phyloP scores from a whole-genome alignment of 1,140 invertebrate species.

The Conus ventricosus region DNA sequence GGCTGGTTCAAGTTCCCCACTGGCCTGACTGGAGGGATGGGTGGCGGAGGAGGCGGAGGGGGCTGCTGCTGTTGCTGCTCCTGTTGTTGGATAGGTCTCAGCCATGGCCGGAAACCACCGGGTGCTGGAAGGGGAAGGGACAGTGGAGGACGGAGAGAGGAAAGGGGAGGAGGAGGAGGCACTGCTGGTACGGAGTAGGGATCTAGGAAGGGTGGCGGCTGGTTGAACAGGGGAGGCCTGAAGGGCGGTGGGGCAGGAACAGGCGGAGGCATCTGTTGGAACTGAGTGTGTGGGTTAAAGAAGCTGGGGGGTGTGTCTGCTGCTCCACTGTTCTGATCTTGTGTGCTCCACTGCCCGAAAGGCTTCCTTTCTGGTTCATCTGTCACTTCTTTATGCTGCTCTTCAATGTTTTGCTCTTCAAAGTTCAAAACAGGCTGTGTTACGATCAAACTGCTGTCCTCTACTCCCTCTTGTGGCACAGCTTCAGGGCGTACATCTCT shows the following conservation, averaged over 20 bases:
- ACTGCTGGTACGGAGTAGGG: background rate
- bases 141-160: background rate
- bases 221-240: background rate
- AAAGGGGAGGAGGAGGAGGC: background rate
- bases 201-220: constrained; percentile 11
- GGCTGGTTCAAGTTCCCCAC: constrained; percentile 18
- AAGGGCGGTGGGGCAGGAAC: background rate
- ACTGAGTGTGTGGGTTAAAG: background rate
- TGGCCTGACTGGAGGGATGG: background rate
- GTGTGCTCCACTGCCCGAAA: background rate
- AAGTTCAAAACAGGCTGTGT: background rate
- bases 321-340: background rate
- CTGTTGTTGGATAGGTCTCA: background rate
- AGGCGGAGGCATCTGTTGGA: background rate
- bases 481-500: background rate
- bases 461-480: background rate
- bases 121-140: background rate
- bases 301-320: background rate
- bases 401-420: background rate
- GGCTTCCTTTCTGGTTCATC: background rate
- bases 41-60: background rate
- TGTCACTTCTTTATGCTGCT: background rate
- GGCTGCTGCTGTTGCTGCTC: background rate
- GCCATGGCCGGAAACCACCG: constrained; percentile 4
- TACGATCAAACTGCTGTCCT: background rate